phyloP scores from a whole-genome alignment of 2,888 invertebrate species.

The Alviniconcha strummeri region DNA sequence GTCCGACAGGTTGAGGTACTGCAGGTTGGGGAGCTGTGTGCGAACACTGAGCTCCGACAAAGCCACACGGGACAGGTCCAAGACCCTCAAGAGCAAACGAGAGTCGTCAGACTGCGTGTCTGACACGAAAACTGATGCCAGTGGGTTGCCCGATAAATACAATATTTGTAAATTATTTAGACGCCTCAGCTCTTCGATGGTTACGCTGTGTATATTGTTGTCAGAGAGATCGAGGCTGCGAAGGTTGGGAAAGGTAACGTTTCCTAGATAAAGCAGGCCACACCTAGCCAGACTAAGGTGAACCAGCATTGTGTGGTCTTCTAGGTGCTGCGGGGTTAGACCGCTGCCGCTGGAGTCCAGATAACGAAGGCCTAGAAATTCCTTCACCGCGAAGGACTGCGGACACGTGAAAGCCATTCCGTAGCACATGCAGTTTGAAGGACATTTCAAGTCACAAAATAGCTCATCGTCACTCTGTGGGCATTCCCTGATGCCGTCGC shows the following conservation, averaged over 20 bases:
- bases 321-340: neutral
- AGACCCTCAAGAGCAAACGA: neutral
- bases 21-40: neutral
- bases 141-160: neutral
- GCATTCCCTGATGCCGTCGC: slow-evolving; percentile 6
- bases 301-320: neutral
- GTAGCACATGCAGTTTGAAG: neutral
- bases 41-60: neutral
- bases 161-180: neutral
- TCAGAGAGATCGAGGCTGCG: neutral
- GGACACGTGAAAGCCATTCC: slow-evolving; percentile 4
- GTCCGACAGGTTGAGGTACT: neutral
- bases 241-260: neutral
- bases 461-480: slow-evolving; percentile 1
- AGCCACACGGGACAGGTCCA: neutral
- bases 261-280: neutral
- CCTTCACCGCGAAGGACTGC: no score
- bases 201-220: neutral
- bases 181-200: neutral
- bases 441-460: slow-evolving; percentile 7
- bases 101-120: no score
- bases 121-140: neutral
- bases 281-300: slow-evolving; percentile 10
- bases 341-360: slow-evolving; percentile 16
- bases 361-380: no score